These are phyloP conservation scores for Rhincodon typus DNA, from an alignment of 2,797 vertebrate species.

Conservation along the genomic window DNA sequence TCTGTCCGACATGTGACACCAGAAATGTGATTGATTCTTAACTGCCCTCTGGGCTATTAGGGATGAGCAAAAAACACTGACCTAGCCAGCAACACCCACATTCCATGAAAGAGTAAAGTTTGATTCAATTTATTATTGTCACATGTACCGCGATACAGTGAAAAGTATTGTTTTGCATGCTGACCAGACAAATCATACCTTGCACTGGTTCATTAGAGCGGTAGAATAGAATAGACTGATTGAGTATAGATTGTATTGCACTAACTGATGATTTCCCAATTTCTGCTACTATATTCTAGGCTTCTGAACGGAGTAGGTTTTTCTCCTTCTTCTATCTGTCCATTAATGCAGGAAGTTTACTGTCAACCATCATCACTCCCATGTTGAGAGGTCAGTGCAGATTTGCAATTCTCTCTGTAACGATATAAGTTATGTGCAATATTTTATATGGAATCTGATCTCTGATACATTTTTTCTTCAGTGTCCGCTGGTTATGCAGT, in stretches of 20 bases:
- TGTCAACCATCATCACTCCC: constrained; percentile 89
- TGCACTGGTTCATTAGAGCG: no score
- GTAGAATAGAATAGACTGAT: neutral
- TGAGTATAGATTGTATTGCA: neutral
- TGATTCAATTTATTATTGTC: no score
- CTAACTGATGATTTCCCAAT: neutral
- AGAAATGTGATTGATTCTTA: no score
- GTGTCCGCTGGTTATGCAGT: neutral
- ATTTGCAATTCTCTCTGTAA: neutral
- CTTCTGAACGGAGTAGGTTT: constrained; percentile 77
- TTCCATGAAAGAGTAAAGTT: no score
- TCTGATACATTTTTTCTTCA: neutral
- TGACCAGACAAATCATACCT: no score
- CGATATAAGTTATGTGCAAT: no score
- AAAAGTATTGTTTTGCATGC: no score
- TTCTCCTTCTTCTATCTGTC: constrained; percentile 98
- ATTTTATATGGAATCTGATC: neutral
- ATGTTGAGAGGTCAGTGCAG: constrained; percentile 76
- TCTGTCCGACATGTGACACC: no score
- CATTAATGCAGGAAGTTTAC: constrained; percentile 87
- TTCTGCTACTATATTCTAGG: constrained; percentile 58
- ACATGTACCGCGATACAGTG: no score
- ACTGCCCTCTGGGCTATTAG: no score
- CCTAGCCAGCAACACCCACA: no score
- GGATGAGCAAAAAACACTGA: no score